Conservation (phyloP, 2,113 vertebrate genomes). For the Psittacara wagleri region DNA sequence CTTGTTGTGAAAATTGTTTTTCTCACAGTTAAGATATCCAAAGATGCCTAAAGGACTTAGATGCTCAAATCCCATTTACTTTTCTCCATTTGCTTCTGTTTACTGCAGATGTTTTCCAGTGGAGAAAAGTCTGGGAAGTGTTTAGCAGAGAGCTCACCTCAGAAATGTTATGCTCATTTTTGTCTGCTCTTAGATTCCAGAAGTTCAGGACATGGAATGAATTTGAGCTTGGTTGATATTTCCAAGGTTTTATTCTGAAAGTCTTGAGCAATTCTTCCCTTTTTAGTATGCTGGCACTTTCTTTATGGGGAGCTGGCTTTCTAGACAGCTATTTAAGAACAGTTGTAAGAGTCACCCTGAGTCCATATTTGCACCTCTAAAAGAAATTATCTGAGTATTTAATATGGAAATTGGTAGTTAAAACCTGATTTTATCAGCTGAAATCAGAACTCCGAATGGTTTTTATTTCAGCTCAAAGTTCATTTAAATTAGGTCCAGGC, state of each 20-base stretch:
- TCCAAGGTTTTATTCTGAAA: background rate
- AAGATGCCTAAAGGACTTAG: background rate
- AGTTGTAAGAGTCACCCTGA: background rate
- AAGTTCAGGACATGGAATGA: background rate
- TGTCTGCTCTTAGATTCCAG: background rate
- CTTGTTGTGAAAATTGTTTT: conserved; percentile 11
- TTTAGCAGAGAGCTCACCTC: conserved; percentile 23
- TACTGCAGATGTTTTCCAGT: background rate
- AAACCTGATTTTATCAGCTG: background rate
- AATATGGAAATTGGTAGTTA: background rate
- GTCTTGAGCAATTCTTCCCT: background rate
- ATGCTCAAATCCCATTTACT: background rate
- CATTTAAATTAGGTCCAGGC: background rate
- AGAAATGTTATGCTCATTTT: conserved; percentile 21
- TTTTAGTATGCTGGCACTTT: background rate
- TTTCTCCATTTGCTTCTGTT: conserved; percentile 38
- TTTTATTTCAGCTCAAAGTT: background rate
- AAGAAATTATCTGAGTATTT: background rate
- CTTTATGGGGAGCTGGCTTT: background rate
- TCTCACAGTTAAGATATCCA: background rate
- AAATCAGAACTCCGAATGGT: background rate
- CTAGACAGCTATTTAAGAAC: background rate
- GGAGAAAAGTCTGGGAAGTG: conserved; percentile 4
- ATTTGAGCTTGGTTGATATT: background rate
- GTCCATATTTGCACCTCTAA: background rate